These are phyloP conservation scores for Tichodroma muraria DNA, from an alignment of 2,113 vertebrate species.

Conservation along the genomic window DNA sequence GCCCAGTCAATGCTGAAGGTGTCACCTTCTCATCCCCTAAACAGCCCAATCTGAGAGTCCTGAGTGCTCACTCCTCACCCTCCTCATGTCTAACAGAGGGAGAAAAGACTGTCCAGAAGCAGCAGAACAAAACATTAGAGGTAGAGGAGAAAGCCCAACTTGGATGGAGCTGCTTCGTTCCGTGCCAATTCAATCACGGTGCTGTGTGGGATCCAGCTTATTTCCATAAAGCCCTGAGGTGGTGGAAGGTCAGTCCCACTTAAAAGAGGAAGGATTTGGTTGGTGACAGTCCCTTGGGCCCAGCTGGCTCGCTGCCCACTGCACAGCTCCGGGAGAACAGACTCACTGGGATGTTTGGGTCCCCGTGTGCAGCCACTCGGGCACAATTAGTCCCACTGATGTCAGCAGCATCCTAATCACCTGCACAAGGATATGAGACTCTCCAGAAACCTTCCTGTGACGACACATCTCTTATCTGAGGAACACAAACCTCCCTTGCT, in stretches of 20 bases:
- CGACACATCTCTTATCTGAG: background rate
- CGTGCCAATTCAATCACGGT: background rate
- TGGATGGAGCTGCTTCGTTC: background rate
- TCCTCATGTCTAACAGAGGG: background rate
- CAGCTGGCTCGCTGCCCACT: background rate
- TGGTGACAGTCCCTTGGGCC: background rate
- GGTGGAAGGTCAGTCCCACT: background rate
- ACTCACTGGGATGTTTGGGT: background rate
- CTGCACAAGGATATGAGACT: background rate
- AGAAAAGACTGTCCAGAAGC: background rate
- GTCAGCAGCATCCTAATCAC: slow-evolving; percentile 1
- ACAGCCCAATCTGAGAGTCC: background rate
- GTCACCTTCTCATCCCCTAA: background rate
- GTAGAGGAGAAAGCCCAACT: background rate
- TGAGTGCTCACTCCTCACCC: background rate
- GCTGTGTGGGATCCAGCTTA: background rate
- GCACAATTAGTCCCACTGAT: background rate
- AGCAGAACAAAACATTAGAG: background rate
- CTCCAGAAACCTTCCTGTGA: background rate
- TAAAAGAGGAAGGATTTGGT: background rate
- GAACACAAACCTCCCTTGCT: background rate
- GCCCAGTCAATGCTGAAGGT: background rate
- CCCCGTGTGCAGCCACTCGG: background rate
- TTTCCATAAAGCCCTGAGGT: background rate
- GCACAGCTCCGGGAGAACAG: background rate